These are phyloP conservation scores for Stenodera caucasica DNA, from an alignment of 2,888 invertebrate genomes.

Conservation along the genomic window DNA sequence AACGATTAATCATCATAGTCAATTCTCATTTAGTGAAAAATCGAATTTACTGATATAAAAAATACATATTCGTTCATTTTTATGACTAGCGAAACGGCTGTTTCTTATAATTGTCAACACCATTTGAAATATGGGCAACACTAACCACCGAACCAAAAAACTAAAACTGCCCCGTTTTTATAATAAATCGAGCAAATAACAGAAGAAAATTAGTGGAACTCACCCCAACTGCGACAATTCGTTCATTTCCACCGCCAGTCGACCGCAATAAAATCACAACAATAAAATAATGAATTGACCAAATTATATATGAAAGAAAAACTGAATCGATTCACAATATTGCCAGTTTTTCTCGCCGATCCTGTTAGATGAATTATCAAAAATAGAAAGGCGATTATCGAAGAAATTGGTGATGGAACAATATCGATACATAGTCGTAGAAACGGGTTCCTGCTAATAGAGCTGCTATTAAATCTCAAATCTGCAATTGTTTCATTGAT, in stretches of 20 bases:
- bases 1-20: too few relatives aligned
- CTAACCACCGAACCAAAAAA: slow-evolving; percentile 13
- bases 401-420: background rate
- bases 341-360: background rate
- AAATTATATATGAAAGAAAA: slow-evolving; percentile 12
- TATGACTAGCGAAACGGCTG: slow-evolving; percentile 11
- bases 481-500: background rate
- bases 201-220: slow-evolving; percentile 1
- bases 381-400: background rate
- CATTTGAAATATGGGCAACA: slow-evolving; percentile 18
- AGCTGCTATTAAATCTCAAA: background rate
- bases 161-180: too few relatives aligned
- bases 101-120: slow-evolving; percentile 18
- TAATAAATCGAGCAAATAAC: background rate
- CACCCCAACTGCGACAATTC: slow-evolving; percentile 19
- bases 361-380: slow-evolving; percentile 2
- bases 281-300: slow-evolving; percentile 17
- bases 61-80: too few relatives aligned
- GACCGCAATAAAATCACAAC: slow-evolving; percentile 13
- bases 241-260: background rate
- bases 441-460: slow-evolving; percentile 1
- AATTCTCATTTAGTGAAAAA: too few relatives aligned
- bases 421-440: background rate
- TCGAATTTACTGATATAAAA: too few relatives aligned
- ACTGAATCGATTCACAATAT: slow-evolving; percentile 10